Base-by-base conservation (phyloP, 2,113 vertebrate species). In the Poecile atricapillus region DNA sequence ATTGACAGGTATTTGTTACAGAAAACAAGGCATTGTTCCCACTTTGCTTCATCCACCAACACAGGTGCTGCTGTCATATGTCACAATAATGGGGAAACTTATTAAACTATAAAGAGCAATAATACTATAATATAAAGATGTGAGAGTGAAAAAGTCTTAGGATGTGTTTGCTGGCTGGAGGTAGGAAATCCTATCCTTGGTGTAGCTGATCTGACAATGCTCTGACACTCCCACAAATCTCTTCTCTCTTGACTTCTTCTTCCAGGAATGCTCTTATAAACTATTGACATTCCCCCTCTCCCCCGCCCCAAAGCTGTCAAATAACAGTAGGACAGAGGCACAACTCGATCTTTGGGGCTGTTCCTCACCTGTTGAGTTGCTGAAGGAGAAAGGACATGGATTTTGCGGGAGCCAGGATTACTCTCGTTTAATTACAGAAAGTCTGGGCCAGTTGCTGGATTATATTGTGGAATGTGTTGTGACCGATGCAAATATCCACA, bases 1-100 rank as follows among this genome's bases (percentile, higher is more conserved):
- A 97, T 89, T 97, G 97, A 96, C 97, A 97, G 90, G 94, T 95
- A 95, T 98, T 97, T 97, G 97, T 97, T 96, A 95, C 78, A 89
- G 94, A 97, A 97, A 97, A 97, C 97, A 98, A 96, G 60, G 88
- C 96, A 90, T 93, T 89, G 94, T 97, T 97, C 95, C 67, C 43
- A 17, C 58, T 87, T 90, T 52, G 78, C 94, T 91, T 95, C 93
- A 81, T 70, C 80, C 65, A 85, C 96, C 90, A 79, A 93, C 94
- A 94, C 31, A 58, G 68, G 85, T 76, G 44, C 90, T 64, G 89
- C 69, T 97, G 95, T 94, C 96, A 96, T 83, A 83, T 97, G 97
- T 97, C 97, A 98, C 95, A 97, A 97, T 89, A 97, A 75, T 82
- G 52, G 77, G 87, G 63, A 96, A 90, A 95, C 89, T 94, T 93